A percentile compares a stretch with the other conserved stretches of the same genome.
Conservation (phyloP, 2,797 vertebrate species). For the Hydrophis major region DNA sequence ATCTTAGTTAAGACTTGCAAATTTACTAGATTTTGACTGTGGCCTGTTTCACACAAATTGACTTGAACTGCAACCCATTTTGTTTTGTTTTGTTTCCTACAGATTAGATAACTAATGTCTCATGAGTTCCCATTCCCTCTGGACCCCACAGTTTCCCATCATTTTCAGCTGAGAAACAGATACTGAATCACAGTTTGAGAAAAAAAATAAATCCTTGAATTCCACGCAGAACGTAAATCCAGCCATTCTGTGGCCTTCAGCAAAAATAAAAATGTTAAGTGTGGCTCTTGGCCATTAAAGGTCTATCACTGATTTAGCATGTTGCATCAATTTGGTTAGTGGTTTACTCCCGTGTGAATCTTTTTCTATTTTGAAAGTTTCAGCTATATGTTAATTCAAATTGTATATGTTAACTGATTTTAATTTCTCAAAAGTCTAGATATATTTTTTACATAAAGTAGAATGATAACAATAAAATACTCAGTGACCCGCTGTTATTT, state of each 20-base stretch:
- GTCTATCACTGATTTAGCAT: not conserved
- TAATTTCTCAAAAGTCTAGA: not conserved
- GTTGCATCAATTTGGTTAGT: not conserved
- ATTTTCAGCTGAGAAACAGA: not conserved
- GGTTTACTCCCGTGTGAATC: not conserved
- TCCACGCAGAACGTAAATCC: not conserved
- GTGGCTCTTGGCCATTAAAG: not conserved
- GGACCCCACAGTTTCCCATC: not conserved
- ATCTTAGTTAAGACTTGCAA: not conserved
- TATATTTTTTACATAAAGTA: not conserved
- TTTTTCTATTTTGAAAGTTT: not conserved
- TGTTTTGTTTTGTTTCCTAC: not conserved
- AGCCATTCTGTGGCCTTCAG: not conserved
- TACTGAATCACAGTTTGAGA: not conserved
- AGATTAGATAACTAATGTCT: not conserved
- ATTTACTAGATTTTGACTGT: not conserved
- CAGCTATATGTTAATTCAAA: not conserved
- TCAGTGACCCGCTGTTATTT: not conserved
- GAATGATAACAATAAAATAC: not conserved
- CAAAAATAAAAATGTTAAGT: not conserved
- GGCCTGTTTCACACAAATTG: not conserved
- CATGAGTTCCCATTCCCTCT: not conserved
- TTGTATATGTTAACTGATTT: not conserved
- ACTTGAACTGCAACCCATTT: not conserved
- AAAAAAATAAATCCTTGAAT: not conserved